Conservation (phyloP, 2,797 vertebrate species). For the Paratrypauchen microcephalus region DNA sequence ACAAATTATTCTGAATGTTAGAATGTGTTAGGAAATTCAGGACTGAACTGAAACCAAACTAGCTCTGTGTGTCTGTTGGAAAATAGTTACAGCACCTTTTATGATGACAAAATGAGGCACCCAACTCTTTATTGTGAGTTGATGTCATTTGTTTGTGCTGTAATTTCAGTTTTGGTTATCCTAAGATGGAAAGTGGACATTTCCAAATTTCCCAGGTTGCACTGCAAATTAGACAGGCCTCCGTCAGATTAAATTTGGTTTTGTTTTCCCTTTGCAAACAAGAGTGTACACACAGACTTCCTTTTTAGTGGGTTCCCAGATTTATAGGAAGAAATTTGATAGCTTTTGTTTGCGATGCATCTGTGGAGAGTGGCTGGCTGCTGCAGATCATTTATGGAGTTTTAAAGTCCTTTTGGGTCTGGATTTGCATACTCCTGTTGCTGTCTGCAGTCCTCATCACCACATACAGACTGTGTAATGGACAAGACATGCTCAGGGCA, state of each 20-base stretch:
- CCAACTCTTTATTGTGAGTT: not conserved
- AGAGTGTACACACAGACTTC: slow-evolving; percentile 9
- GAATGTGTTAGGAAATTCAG: too few relatives aligned
- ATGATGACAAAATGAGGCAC: not conserved
- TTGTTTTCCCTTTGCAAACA: slow-evolving; percentile 6
- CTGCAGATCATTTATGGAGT: slow-evolving; percentile 10
- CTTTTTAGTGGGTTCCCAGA: not conserved
- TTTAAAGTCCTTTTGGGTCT: slow-evolving; percentile 40
- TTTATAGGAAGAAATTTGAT: slow-evolving; percentile 8
- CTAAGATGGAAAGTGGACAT: slow-evolving; percentile 7
- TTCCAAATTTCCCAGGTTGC: slow-evolving; percentile 7
- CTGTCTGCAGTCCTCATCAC: slow-evolving; percentile 32
- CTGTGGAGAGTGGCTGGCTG: slow-evolving; percentile 8
- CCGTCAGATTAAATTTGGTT: slow-evolving; percentile 1
- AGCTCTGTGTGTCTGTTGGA: too few relatives aligned
- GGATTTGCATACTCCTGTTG: slow-evolving; percentile 47
- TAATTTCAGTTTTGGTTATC: not conserved
- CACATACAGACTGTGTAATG: slow-evolving; percentile 46
- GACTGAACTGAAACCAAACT: too few relatives aligned
- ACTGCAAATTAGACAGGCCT: slow-evolving; percentile 12
- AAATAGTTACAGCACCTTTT: not conserved
- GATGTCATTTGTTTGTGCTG: not conserved
- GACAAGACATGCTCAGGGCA: slow-evolving; percentile 41
- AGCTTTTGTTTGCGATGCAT: slow-evolving; percentile 20
- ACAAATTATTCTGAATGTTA: not conserved